These are phyloP conservation scores for Amiota communis DNA, from an alignment of 2,888 invertebrate genomes.

Conservation along the genomic window DNA sequence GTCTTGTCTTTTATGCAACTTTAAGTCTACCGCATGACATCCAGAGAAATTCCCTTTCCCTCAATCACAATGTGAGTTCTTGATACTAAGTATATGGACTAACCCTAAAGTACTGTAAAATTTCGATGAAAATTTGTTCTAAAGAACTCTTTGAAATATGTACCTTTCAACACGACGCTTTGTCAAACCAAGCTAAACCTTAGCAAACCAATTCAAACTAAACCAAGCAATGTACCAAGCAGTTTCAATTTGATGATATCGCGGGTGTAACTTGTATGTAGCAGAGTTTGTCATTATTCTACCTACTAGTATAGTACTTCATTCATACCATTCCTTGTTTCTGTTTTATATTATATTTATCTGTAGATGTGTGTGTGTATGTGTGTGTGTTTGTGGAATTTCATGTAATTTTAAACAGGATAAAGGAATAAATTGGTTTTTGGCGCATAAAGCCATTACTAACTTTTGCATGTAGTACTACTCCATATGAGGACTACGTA, in stretches of 20 bases:
- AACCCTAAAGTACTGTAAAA: constrained; percentile 1
- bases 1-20: not conserved
- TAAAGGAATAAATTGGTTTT: constrained; percentile 63
- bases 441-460: constrained; percentile 59
- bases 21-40: not conserved
- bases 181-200: not conserved
- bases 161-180: constrained; percentile 7
- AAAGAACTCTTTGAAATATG: constrained; percentile 8
- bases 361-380: not conserved
- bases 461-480: constrained; percentile 4
- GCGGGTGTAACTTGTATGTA: too few species aligned
- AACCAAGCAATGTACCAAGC: too few species aligned
- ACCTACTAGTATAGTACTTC: too few species aligned
- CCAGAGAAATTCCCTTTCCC: not conserved
- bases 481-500: too few species aligned
- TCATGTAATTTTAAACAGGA: constrained; percentile 50
- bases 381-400: not conserved
- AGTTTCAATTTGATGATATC: too few species aligned
- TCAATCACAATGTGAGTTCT: too few species aligned
- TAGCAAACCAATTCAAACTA: not conserved
- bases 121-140: constrained; percentile 4
- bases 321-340: not conserved
- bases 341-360: constrained; percentile 25
- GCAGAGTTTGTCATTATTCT: too few species aligned
- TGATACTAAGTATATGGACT: too few species aligned